Conservation (phyloP, 2,113 vertebrate genomes). For the Zingel zingel region DNA sequence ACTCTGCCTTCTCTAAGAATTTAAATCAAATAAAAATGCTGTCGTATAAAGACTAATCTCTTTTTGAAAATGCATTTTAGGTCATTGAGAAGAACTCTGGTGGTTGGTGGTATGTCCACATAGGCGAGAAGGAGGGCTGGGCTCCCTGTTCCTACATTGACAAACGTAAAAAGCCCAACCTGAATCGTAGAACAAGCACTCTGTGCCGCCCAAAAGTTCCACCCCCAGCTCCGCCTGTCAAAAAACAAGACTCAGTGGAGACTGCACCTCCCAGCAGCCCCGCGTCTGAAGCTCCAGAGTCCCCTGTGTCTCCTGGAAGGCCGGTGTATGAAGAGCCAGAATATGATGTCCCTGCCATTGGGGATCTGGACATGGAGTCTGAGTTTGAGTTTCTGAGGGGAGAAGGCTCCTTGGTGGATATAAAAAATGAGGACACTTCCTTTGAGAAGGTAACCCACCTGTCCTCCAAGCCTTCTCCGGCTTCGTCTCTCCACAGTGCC, state of each 20-base stretch:
- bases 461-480: conserved; percentile 77
- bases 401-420: conserved; percentile 73
- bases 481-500: conserved; percentile 87
- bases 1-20: background rate
- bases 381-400: conserved; percentile 82
- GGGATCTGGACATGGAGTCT: conserved; percentile 82
- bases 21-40: background rate
- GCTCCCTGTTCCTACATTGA: conserved; percentile 99
- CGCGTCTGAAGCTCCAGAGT: conserved; percentile 87
- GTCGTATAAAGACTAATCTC: background rate
- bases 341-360: conserved; percentile 96
- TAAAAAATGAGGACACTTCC: conserved; percentile 71
- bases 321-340: conserved; percentile 95
- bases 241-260: conserved; percentile 92
- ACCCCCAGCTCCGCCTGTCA: conserved; percentile 96
- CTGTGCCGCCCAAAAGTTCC: conserved; percentile 97
- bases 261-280: conserved; percentile 76
- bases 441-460: conserved; percentile 73
- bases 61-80: conserved; percentile 77
- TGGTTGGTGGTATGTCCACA: conserved; percentile 99
- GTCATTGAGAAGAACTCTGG: conserved; percentile 99
- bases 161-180: conserved; percentile 98
- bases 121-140: conserved; percentile 98
- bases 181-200: conserved; percentile 97
- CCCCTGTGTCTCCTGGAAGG: conserved; percentile 86